phyloP scores from a whole-genome alignment of 2,113 vertebrate genomes.

The Dermatemys mawii region DNA sequence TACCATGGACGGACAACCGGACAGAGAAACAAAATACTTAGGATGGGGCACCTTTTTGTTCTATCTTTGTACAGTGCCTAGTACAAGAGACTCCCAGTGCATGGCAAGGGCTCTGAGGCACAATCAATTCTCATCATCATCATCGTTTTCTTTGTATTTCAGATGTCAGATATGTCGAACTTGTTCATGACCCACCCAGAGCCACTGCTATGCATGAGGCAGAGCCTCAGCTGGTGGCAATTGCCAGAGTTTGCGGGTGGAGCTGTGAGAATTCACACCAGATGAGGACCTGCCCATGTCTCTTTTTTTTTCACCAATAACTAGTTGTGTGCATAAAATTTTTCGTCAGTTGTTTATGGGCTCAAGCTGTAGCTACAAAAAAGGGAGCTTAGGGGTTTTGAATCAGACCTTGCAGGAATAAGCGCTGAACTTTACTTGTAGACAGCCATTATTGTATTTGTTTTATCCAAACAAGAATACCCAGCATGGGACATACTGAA shows the following conservation, averaged over 20 bases:
- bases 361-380: neutral
- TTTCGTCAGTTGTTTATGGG: neutral
- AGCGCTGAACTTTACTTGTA: conserved; percentile 2
- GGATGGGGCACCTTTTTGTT: neutral
- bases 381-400: neutral
- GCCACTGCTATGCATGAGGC: neutral
- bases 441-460: neutral
- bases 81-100: neutral
- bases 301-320: neutral
- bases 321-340: neutral
- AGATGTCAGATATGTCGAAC: neutral
- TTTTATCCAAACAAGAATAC: neutral
- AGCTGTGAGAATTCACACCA: neutral
- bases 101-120: neutral
- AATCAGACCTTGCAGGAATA: neutral
- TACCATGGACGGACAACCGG: neutral
- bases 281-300: neutral
- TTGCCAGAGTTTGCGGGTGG: neutral
- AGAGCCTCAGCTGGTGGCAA: neutral
- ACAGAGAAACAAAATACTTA: neutral
- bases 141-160: neutral
- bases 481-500: neutral
- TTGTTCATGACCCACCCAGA: conserved; percentile 18
- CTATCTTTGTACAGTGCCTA: neutral
- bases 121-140: neutral